phyloP scores from a whole-genome alignment of 2,888 invertebrate species.

The Taphrorychus bicolor region DNA sequence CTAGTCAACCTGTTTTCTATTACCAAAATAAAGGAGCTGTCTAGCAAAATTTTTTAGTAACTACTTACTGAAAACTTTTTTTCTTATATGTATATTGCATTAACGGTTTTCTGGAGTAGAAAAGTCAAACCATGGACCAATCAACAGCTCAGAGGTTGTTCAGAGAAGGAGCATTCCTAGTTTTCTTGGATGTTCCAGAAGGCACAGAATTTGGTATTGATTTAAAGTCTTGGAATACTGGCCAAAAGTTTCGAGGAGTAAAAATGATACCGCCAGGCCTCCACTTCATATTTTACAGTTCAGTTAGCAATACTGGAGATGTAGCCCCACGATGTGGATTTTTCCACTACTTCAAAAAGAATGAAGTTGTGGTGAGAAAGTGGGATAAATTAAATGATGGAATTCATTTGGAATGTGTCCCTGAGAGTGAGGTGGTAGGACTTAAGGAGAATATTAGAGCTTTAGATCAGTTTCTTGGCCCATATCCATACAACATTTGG shows the following conservation, averaged over 20 bases:
- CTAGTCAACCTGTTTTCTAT: no score
- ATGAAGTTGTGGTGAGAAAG: conserved; percentile 84
- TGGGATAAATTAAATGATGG: conserved; percentile 87
- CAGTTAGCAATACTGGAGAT: conserved; percentile 66
- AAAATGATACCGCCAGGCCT: conserved; percentile 99
- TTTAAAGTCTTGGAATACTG: conserved; percentile 87
- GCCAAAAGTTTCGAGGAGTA: conserved; percentile 90
- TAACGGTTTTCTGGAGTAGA: background rate
- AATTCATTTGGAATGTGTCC: conserved; percentile 69
- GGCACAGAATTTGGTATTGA: conserved; percentile 98
- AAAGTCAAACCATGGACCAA: conserved; percentile 81
- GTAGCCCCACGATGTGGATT: conserved; percentile 75
- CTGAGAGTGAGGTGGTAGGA: conserved; percentile 70
- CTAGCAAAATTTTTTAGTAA: no score
- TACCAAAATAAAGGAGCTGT: no score
- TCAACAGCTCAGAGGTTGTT: conserved; percentile 78
- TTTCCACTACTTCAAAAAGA: conserved; percentile 79
- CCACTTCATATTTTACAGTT: conserved; percentile 91
- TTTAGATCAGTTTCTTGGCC: conserved; percentile 81
- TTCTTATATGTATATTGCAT: no score
- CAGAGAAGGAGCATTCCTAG: conserved; percentile 80
- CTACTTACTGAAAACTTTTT: no score
- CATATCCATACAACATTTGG: conserved; percentile 90
- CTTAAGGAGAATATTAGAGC: conserved; percentile 74
- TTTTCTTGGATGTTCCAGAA: conserved; percentile 85